Evolutionary conservation across 2,888 invertebrate genomes (phyloP).

Genomic region (Drosophila anceps): DNA sequence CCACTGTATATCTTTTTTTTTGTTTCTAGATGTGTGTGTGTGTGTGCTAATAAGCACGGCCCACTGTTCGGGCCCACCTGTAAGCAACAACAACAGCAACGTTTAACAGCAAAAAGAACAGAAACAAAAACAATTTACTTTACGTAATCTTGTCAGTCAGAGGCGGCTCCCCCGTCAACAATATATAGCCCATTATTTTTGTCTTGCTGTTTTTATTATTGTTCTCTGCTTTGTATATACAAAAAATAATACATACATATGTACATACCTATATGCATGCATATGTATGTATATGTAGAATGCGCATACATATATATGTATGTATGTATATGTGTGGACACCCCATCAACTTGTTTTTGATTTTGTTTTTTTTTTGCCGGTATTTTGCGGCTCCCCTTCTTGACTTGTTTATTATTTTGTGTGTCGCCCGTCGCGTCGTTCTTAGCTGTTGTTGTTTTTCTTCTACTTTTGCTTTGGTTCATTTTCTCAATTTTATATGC

Average conservation of each 20-base stretch:
- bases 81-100: conserved; percentile 21
- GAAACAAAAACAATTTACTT: conserved; percentile 37
- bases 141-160: conserved; percentile 63
- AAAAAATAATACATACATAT: conserved; percentile 1
- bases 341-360: conserved; percentile 39
- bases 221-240: conserved; percentile 29
- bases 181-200: conserved; percentile 34
- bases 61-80: conserved; percentile 53
- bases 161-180: conserved; percentile 29
- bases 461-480: conserved; percentile 48
- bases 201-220: conserved; percentile 30
- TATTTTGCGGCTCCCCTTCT: conserved; percentile 53
- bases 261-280: not conserved
- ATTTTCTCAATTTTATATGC: conserved; percentile 44
- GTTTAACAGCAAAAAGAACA: conserved; percentile 13
- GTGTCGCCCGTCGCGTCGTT: conserved; percentile 32
- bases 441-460: conserved; percentile 39
- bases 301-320: conserved; percentile 1
- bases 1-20: no score
- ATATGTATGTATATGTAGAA: conserved; percentile 1
- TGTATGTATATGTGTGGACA: conserved; percentile 9
- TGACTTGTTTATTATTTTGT: conserved; percentile 63
- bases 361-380: conserved; percentile 62
- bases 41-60: conserved; percentile 8
- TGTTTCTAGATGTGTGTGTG: conserved; percentile 4